Conservation (phyloP, 2,888 invertebrate species). For the Troilus luridus region DNA sequence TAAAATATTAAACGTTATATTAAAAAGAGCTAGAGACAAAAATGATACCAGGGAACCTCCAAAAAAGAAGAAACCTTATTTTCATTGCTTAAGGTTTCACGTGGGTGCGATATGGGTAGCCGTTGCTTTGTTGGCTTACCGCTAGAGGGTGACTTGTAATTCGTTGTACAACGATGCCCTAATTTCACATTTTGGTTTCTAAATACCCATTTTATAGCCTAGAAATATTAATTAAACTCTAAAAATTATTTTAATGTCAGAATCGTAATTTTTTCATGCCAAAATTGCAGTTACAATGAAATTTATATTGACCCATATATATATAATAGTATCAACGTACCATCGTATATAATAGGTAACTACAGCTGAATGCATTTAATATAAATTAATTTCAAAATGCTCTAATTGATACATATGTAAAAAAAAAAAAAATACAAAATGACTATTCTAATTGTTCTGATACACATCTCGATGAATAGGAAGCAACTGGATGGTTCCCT, state of each 20-base stretch:
- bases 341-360: not conserved
- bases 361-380: not conserved
- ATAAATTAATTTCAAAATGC: not conserved
- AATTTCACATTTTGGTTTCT: slow-evolving; percentile 16
- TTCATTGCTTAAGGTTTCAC: not conserved
- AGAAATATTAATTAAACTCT: not conserved
- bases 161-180: slow-evolving; percentile 12
- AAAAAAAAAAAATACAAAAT: not conserved
- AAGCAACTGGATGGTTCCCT: slow-evolving; percentile 4
- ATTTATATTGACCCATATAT: not conserved
- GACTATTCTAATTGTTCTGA: not conserved
- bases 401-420: not conserved
- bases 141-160: not conserved
- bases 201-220: not conserved
- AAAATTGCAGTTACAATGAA: not conserved
- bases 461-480: not conserved
- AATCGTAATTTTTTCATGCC: not conserved
- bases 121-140: not conserved
- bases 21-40: not conserved
- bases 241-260: not conserved
- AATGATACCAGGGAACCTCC: slow-evolving; percentile 47
- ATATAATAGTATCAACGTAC: not conserved
- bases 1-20: not conserved
- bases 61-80: not conserved
- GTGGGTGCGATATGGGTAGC: not conserved